Base-by-base conservation (phyloP, 35 echinoderm and acorn worm species). In the Holothuria glaberrima region DNA sequence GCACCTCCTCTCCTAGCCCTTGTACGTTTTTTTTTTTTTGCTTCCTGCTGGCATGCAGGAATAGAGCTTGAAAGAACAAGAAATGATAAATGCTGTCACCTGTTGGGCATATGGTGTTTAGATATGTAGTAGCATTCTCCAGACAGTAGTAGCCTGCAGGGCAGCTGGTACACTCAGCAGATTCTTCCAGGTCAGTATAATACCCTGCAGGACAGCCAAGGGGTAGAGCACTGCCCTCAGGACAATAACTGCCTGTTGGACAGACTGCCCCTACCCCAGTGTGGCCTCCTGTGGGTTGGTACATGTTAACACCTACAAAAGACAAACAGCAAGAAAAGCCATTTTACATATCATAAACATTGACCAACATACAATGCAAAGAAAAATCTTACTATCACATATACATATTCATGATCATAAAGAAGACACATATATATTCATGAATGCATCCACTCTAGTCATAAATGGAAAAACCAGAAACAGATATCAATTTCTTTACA, bases 91-190 rank as follows among this genome's bases (percentile, higher is more conserved):
- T 54, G 12, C 16, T 54, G 44, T 79, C 20, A 96, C 94, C 94
- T 77, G 88, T 54, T 2, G 96, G 96, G 58, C 96, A 98, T 56
- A 94, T 87, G 10, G 90, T 98, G 78, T 98, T 76, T 54, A 89
- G 45, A 74, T 95, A 94, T 3, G 93, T 88, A 0, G 96, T 98
- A 2, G 96, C 91, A 69, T 98, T 98, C 68, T 92, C 85, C 35
- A 93, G 59, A 63, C 96, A 98, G 91, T 98, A 98, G 78, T 92
- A 95, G 16, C 96, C 96, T 20, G 91, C 83, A 0, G 93, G 93
- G 54, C 96, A 98, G 17, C 74, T 30, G 10, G 82, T 90, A 63
- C 96, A 98, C 34, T 90, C 77, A 17, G 91, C 33, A 68, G 94
- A 88, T 29, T 92, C 83, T 31, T 88, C 80, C 18, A 98, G 44